A percentile compares a stretch with the other conserved stretches of the same genome.
Evolutionary conservation across 2,888 invertebrate species (phyloP).

Genomic region (Laspeyria flexula): DNA sequence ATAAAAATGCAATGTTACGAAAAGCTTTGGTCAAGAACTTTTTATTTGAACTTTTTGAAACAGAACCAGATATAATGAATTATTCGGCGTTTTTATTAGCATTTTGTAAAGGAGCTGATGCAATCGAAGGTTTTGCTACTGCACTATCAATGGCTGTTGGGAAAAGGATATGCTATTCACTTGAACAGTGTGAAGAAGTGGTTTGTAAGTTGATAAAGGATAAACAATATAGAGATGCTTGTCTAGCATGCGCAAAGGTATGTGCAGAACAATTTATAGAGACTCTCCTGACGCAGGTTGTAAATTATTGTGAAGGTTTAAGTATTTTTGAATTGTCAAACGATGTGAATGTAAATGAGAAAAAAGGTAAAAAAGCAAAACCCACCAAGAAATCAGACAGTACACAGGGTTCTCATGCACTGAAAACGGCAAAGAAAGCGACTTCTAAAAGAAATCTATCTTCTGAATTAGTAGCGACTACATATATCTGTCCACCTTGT

Average conservation of each 20-base stretch:
- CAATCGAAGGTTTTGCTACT: conserved; percentile 84
- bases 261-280: conserved; percentile 68
- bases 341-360: conserved; percentile 48
- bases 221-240: conserved; percentile 71
- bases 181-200: conserved; percentile 79
- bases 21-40: conserved; percentile 81
- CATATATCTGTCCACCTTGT: conserved; percentile 72
- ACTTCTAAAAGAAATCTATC: conserved; percentile 59
- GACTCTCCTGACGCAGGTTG: conserved; percentile 60
- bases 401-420: conserved; percentile 61
- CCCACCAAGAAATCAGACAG: conserved; percentile 53
- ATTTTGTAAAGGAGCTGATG: conserved; percentile 86
- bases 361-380: conserved; percentile 54
- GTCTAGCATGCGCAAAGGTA: conserved; percentile 66
- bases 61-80: conserved; percentile 78
- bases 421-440: conserved; percentile 53
- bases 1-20: conserved; percentile 57
- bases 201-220: conserved; percentile 69
- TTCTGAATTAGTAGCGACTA: conserved; percentile 59
- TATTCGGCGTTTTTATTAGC: conserved; percentile 88
- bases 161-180: conserved; percentile 78
- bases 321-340: conserved; percentile 69
- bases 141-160: conserved; percentile 86
- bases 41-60: conserved; percentile 85
- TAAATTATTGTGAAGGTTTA: conserved; percentile 68